Evolutionary conservation across 30 jellyfish, hydroid and myxozoan genomes (phyloP).

Genomic region (Nemopilema nomurai): DNA sequence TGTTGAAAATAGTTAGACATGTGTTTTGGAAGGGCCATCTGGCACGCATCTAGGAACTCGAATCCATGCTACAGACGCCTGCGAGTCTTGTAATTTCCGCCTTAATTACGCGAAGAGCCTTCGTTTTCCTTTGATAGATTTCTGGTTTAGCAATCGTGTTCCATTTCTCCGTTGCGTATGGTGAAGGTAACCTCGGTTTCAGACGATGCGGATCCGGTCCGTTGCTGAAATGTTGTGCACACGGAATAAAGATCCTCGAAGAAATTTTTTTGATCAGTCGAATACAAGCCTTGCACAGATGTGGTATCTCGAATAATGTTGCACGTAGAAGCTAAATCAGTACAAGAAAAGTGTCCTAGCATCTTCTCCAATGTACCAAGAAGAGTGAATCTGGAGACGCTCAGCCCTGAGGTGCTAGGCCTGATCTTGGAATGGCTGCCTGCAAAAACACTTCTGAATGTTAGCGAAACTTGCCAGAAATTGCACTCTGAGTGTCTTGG

Average conservation of each 20-base stretch:
- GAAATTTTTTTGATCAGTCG: neutral
- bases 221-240: neutral
- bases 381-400: slow-evolving; percentile 11
- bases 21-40: too few species aligned
- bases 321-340: neutral
- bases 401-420: slow-evolving; percentile 68
- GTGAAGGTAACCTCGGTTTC: too few species aligned
- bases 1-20: too few species aligned
- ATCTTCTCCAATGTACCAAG: neutral
- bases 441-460: slow-evolving; percentile 45
- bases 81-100: too few species aligned
- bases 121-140: too few species aligned
- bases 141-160: too few species aligned
- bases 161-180: too few species aligned
- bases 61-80: too few species aligned
- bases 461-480: slow-evolving; percentile 57
- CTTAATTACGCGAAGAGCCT: too few species aligned
- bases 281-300: neutral
- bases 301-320: neutral
- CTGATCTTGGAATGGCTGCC: slow-evolving; percentile 51
- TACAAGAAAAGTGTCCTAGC: neutral
- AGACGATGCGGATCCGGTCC: too few species aligned
- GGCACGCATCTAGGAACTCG: too few species aligned
- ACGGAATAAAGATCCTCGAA: neutral
- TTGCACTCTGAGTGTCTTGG: slow-evolving; percentile 66